Base-by-base conservation (phyloP, 1,140 invertebrate genomes). In the Pararge aegeria region DNA sequence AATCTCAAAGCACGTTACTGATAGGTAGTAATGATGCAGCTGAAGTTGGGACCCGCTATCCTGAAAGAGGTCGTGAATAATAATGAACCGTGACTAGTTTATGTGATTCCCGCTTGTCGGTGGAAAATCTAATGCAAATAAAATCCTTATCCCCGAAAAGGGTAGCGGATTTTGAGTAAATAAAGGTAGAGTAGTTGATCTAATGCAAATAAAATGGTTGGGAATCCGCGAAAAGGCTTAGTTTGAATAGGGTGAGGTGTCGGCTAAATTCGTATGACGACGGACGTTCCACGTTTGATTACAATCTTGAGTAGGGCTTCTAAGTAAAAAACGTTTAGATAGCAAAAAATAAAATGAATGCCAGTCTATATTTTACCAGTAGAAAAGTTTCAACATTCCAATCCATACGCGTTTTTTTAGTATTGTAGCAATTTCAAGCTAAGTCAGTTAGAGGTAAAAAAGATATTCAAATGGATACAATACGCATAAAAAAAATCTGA, bases 21-120 rank as follows among this genome's bases (percentile, higher is more conserved):
- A 12, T 34, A 34, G 30, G 9, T 3, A 34, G 30, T 34, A 34
- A 34, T 34, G 30, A 34, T 34, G 30, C 30, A 34, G 30, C 30
- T 34, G 9, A 1, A 34, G 9, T 34, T 34, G 30, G 30, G n/a
- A n/a, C 30, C 2, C 30, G 30, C 30, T 4, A 34, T 10, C 30
- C 30, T 34, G 30, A 34, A 34, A 34, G 30, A 12, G 30, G 30
- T 34, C 30, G 30, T 34, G 30, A 34, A 34, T 34, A 34, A 34
- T 34, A 34, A 34, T 34, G 30, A 34, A n/a, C 30, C 30, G 30
- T 34, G 30, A 34, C 30, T 34, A 34, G 30, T 34, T 34, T 34
- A 34, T 34, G 30, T 34, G 30, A 34, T 34, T 34, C 30, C 30
- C 30, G 30, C 30, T 34, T 34, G 30, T 12, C 30, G 30, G 30